Percentiles rank a stretch among this genome's conserved stretches.
Evolutionary conservation across 92 coral and sea anemone genomes (phyloP).

Genomic region (Palythoa caribaeorum): DNA sequence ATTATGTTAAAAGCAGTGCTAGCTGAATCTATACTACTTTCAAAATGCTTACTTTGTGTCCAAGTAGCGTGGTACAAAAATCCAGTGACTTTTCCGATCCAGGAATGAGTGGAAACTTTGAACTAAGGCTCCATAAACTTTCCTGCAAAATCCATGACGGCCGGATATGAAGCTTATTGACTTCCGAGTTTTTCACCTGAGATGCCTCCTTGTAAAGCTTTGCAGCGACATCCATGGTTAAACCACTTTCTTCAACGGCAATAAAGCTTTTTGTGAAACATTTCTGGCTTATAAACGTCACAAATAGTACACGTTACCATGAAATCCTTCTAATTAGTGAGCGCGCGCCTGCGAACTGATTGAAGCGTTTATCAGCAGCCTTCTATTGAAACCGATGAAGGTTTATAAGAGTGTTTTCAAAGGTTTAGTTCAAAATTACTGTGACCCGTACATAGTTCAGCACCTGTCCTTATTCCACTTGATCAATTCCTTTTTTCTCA

Average conservation of each 20-base stretch:
- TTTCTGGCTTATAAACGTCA: conserved; percentile 6
- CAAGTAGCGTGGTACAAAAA: conserved; percentile 88
- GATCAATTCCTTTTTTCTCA: no score
- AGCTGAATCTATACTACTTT: neutral
- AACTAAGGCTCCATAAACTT: conserved; percentile 80
- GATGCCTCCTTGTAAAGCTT: conserved; percentile 42
- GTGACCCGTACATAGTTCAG: no score
- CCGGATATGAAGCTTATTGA: conserved; percentile 65
- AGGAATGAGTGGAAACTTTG: conserved; percentile 94
- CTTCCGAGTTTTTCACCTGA: neutral
- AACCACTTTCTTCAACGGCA: neutral
- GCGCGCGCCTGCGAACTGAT: conserved; percentile 47
- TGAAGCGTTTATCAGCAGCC: neutral
- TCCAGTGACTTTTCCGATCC: conserved; percentile 84
- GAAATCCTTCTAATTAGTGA: conserved; percentile 20
- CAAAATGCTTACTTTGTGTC: conserved; percentile 71
- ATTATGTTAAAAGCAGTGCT: no score
- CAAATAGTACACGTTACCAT: conserved; percentile 1
- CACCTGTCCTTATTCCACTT: no score
- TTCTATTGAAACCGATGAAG: neutral
- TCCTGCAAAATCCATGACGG: conserved; percentile 88
- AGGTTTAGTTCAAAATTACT: neutral
- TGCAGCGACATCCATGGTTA: conserved; percentile 75
- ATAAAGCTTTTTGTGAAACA: neutral
- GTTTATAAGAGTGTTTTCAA: neutral